A percentile compares a stretch with the other conserved stretches of the same genome.
Conservation (phyloP, 2,113 vertebrate genomes). For the Gobiocypris rarus region DNA sequence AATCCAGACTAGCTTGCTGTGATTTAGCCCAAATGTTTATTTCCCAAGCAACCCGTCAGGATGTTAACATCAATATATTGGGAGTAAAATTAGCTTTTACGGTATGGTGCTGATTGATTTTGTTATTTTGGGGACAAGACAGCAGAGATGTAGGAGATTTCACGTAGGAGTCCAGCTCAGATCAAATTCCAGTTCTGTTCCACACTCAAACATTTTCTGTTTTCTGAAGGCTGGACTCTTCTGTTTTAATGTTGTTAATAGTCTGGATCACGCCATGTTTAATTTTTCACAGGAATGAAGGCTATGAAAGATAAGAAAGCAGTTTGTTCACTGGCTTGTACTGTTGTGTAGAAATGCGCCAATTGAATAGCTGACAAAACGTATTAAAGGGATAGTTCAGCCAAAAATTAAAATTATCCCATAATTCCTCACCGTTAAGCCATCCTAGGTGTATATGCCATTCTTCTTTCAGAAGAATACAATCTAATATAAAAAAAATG, state of each 20-base stretch:
- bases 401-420: too few relatives aligned
- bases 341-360: neutral
- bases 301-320: neutral
- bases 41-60: neutral
- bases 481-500: too few relatives aligned
- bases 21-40: neutral
- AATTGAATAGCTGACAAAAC: neutral
- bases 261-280: neutral
- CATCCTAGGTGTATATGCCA: too few relatives aligned
- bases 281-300: neutral
- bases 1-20: neutral
- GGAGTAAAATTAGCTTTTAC: neutral
- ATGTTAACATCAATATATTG: conserved; percentile 17
- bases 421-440: too few relatives aligned
- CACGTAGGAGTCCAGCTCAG: neutral
- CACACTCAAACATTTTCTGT: neutral
- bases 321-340: neutral
- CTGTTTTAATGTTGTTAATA: neutral
- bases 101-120: conserved; percentile 5
- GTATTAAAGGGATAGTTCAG: too few relatives aligned
- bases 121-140: neutral
- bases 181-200: neutral
- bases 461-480: too few relatives aligned
- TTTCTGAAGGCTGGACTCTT: neutral
- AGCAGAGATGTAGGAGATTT: neutral